Percentiles rank a stretch among this genome's conserved stretches.
These are phyloP conservation scores for Choristoneura rosaceana DNA, from an alignment of 2,888 invertebrate genomes.

Conservation along the genomic window DNA sequence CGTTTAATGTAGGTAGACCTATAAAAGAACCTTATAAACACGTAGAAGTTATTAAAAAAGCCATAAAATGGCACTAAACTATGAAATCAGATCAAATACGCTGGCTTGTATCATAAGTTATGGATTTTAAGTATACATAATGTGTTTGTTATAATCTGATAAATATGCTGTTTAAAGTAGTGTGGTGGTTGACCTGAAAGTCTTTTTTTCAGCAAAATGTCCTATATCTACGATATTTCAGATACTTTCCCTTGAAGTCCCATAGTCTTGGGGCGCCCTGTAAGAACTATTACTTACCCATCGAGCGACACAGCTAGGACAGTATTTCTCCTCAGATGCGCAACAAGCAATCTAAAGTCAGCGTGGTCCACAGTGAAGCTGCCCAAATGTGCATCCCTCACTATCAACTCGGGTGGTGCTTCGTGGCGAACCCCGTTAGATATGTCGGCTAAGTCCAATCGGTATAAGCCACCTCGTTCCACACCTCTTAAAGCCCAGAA, in stretches of 20 bases:
- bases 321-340: constrained; percentile 90
- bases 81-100: too few relatives aligned
- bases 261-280: too few relatives aligned
- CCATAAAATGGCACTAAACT: too few relatives aligned
- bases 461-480: constrained; percentile 88
- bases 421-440: constrained; percentile 91
- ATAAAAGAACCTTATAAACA: not conserved
- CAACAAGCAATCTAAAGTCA: constrained; percentile 91
- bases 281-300: constrained; percentile 88
- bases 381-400: constrained; percentile 89
- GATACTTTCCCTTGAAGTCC: too few relatives aligned
- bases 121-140: too few relatives aligned
- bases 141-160: too few relatives aligned
- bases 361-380: constrained; percentile 94
- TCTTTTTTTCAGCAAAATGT: too few relatives aligned
- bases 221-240: too few relatives aligned
- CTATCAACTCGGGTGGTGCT: constrained; percentile 87
- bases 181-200: too few relatives aligned
- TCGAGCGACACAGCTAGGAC: constrained; percentile 93
- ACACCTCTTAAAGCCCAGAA: constrained; percentile 89
- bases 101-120: too few relatives aligned
- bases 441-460: constrained; percentile 91
- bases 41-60: too few relatives aligned
- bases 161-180: too few relatives aligned
- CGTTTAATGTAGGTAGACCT: not conserved